Conservation (phyloP, 2,888 invertebrate genomes). For the Allolobophora icterica region DNA sequence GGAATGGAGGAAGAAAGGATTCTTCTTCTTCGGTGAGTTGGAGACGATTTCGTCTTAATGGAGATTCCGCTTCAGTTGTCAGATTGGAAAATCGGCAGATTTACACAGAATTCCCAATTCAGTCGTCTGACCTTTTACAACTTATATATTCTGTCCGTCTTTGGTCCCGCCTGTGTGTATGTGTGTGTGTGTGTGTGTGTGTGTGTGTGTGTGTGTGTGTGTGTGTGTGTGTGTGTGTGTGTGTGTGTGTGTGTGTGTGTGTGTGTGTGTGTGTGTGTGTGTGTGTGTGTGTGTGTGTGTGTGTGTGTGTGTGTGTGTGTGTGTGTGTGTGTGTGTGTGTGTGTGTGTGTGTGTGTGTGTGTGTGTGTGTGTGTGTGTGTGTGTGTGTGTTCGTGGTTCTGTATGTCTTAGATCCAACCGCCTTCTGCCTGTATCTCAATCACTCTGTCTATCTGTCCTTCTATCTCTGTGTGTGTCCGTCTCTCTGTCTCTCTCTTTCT, state of each 20-base stretch:
- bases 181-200: too few species aligned
- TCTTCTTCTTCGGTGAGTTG: neutral
- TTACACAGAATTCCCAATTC: neutral
- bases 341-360: slow-evolving; percentile 22
- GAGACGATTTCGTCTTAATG: neutral
- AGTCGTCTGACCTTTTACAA: neutral
- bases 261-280: neutral
- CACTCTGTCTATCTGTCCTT: too few species aligned
- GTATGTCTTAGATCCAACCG: too few species aligned
- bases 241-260: neutral
- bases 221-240: too few species aligned
- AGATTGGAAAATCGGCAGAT: neutral
- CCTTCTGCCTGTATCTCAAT: too few species aligned
- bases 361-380: slow-evolving; percentile 34
- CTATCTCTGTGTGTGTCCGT: too few species aligned
- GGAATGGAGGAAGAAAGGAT: neutral
- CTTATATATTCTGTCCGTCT: too few species aligned
- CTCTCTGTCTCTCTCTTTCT: too few species aligned
- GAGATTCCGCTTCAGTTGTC: neutral
- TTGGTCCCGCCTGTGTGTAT: too few species aligned
- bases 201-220: too few species aligned
- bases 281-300: neutral
- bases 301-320: slow-evolving; percentile 29
- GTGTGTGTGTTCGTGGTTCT: neutral
- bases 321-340: slow-evolving; percentile 33